Evolutionary conservation across 37 sponge, comb jelly and placozoan genomes (phyloP), one percentile per base, ranked within the genome.

Genomic region (Ephydatia muelleri): DNA sequence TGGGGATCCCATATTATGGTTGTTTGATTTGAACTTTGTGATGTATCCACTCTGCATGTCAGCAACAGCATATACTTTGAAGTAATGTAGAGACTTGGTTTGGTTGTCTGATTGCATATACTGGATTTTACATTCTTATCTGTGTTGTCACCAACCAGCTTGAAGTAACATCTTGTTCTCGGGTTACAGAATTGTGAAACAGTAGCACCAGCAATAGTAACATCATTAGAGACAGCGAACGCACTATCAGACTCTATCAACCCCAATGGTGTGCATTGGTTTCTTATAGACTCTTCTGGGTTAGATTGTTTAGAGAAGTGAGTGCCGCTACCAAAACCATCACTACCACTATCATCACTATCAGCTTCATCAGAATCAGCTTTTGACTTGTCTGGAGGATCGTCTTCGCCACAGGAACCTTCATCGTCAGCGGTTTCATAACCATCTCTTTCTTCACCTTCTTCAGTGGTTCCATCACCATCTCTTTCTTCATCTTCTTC

Each of bases 241-340:
- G 19, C 66, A 65, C 66, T 22, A 65, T 65, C 19, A 22, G 66
- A 65, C 21, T 65, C 66, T 65, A 65, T 21, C 21, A 22, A 22
- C 21, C 19, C 66, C 14, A 65, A 65, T 21, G 14, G 66, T 65
- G 11, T 70, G 29, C 23, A 70, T 11, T 70, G 71, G 71, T 27
- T 70, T 11, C 38, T 34, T 70, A 33, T 86, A 80, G 12, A 86
- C 80, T 64, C 80, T 86, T 5, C 47, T 65, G 22, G 80, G 87
- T 67, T 80, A 86, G n/a, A n/a, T n/a, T n/a, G n/a, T n/a, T n/a
- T 14, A 65, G 66, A 65, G 66, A 21, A 21, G 66, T 14, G 66
- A 65, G 66, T 22, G 66, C 19, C 14, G 66, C 14, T 14, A 21
- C 19, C 14, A 21, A 21, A 65, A 14, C 21, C 21, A 65, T 14